phyloP scores from a whole-genome alignment of 2,797 vertebrate species.

The Leptoclinus maculatus region DNA sequence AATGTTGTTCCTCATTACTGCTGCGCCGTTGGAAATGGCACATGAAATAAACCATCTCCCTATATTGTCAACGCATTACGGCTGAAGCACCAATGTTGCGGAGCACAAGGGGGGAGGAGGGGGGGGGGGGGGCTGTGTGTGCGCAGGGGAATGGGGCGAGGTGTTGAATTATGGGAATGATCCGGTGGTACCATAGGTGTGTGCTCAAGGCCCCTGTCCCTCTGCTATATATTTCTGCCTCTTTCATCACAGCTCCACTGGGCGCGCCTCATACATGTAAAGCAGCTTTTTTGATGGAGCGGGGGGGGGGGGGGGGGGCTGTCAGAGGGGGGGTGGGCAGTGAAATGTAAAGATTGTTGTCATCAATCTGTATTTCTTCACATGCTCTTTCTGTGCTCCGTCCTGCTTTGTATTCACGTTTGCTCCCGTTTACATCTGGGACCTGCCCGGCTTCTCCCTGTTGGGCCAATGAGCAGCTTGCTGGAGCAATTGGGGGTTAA shows the following conservation, averaged over 20 bases:
- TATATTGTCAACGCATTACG: slow-evolving; percentile 53
- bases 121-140: not conserved
- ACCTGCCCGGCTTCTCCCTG: not conserved
- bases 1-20: slow-evolving; percentile 79
- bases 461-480: slow-evolving; percentile 23
- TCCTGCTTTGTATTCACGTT: slow-evolving; percentile 35
- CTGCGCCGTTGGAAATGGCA: slow-evolving; percentile 66
- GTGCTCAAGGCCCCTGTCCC: slow-evolving; percentile 66
- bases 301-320: slow-evolving; percentile 8
- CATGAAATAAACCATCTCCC: slow-evolving; percentile 74
- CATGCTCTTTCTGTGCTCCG: not conserved
- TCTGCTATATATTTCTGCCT: slow-evolving; percentile 67
- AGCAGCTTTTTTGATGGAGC: slow-evolving; percentile 59
- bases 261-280: slow-evolving; percentile 62
- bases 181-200: slow-evolving; percentile 53
- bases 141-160: slow-evolving; percentile 7
- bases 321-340: not conserved
- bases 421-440: slow-evolving; percentile 4
- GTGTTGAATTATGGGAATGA: slow-evolving; percentile 67
- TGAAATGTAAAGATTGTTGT: slow-evolving; percentile 52
- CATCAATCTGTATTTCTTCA: slow-evolving; percentile 60
- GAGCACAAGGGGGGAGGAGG: not conserved
- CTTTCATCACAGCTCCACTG: slow-evolving; percentile 69
- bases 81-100: slow-evolving; percentile 36
- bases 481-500: slow-evolving; percentile 30